Percentiles rank a stretch among this genome's conserved stretches.
Evolutionary conservation across 2,888 invertebrate species (phyloP).

Genomic region (Prostheceraeus crozeri): DNA sequence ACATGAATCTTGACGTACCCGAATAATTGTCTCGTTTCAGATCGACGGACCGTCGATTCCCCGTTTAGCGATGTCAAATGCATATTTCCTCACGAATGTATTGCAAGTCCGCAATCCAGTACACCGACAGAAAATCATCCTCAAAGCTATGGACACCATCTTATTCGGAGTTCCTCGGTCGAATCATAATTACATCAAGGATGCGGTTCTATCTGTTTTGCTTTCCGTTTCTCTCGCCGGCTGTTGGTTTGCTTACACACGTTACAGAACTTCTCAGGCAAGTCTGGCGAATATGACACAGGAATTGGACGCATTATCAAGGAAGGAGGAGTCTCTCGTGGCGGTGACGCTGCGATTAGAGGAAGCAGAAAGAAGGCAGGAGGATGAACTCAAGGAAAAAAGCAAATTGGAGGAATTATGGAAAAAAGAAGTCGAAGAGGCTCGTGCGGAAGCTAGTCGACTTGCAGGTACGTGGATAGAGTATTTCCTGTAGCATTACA

Average conservation of each 20-base stretch:
- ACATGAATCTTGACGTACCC: no score
- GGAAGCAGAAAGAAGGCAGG: slow-evolving; percentile 73
- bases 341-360: slow-evolving; percentile 68
- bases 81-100: slow-evolving; percentile 68
- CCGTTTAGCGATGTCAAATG: slow-evolving; percentile 88
- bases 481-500: no score
- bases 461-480: no score
- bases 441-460: slow-evolving; percentile 41
- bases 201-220: slow-evolving; percentile 74
- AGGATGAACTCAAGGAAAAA: slow-evolving; percentile 60
- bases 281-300: slow-evolving; percentile 83
- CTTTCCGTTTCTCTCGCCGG: slow-evolving; percentile 76
- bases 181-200: slow-evolving; percentile 75
- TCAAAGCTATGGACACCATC: slow-evolving; percentile 97
- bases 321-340: slow-evolving; percentile 76
- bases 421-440: slow-evolving; percentile 64
- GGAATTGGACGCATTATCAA: slow-evolving; percentile 57
- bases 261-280: slow-evolving; percentile 75
- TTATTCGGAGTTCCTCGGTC: slow-evolving; percentile 86
- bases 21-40: no score
- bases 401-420: slow-evolving; percentile 71
- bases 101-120: slow-evolving; percentile 94
- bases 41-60: no score
- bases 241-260: slow-evolving; percentile 81
- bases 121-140: slow-evolving; percentile 82